phyloP scores from a whole-genome alignment of 2,888 invertebrate species.

The Himalopsyche kuldschensis region DNA sequence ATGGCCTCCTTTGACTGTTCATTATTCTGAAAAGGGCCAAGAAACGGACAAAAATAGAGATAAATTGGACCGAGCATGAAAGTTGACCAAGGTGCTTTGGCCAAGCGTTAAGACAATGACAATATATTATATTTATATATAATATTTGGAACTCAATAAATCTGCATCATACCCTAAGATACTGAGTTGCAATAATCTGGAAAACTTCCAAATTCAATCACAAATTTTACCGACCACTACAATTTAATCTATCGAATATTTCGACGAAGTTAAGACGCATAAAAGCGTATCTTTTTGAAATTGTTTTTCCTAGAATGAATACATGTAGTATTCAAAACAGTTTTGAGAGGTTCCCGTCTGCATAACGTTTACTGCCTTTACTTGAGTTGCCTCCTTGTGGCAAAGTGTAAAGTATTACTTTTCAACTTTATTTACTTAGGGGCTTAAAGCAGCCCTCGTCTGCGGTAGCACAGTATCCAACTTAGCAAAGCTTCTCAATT shows the following conservation, averaged over 20 bases:
- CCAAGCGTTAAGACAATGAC: too few relatives aligned
- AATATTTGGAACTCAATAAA: too few relatives aligned
- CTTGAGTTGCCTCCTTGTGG: conserved; percentile 16
- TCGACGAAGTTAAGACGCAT: neutral
- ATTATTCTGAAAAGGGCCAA: too few relatives aligned
- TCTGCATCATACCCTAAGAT: too few relatives aligned
- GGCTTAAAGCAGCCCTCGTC: conserved; percentile 36
- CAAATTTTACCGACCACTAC: neutral
- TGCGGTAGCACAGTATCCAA: conserved; percentile 16
- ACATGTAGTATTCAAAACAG: conserved; percentile 22
- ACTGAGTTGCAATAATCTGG: too few relatives aligned
- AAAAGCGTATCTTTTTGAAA: neutral
- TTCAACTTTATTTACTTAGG: conserved; percentile 40
- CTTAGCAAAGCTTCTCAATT: conserved; percentile 9
- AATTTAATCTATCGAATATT: neutral
- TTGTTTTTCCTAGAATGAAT: neutral
- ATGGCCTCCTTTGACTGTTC: too few relatives aligned
- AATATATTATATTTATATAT: too few relatives aligned
- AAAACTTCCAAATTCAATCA: too few relatives aligned
- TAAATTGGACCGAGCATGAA: too few relatives aligned
- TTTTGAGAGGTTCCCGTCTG: conserved; percentile 11
- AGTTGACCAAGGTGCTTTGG: too few relatives aligned
- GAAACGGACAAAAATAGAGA: too few relatives aligned
- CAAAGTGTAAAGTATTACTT: conserved; percentile 40
- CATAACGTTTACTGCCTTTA: conserved; percentile 19